These are phyloP conservation scores for Drosophila borborema DNA, from an alignment of 2,888 invertebrate species.

Conservation along the genomic window DNA sequence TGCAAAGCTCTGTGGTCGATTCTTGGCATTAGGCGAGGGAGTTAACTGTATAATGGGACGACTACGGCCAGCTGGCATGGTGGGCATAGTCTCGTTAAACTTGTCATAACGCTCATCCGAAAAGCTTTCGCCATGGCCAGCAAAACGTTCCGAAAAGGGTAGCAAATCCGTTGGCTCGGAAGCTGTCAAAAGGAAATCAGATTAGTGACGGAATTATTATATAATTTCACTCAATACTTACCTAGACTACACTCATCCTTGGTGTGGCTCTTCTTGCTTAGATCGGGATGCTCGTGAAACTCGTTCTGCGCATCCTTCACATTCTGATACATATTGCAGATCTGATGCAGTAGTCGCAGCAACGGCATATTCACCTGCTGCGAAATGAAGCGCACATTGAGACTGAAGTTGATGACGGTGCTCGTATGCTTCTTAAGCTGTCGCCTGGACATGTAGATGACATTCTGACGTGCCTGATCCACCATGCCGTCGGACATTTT, in stretches of 20 bases:
- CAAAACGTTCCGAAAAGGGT: constrained; percentile 83
- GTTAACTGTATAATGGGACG: constrained; percentile 84
- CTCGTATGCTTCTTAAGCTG: constrained; percentile 96
- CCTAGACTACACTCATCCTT: constrained; percentile 88
- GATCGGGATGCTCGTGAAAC: constrained; percentile 89
- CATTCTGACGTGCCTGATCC: constrained; percentile 93
- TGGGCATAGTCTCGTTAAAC: constrained; percentile 83
- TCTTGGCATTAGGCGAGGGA: constrained; percentile 84
- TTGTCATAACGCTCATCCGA: constrained; percentile 85
- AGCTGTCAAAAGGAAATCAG: constrained; percentile 54
- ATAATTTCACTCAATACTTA: constrained; percentile 63
- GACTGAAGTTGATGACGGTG: constrained; percentile 95
- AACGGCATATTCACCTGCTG: constrained; percentile 98
- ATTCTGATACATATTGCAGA: constrained; percentile 98
- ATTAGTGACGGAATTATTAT: not conserved
- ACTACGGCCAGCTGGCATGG: constrained; percentile 58
- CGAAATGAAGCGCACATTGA: constrained; percentile 95
- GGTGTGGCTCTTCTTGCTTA: constrained; percentile 84
- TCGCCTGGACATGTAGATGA: constrained; percentile 93
- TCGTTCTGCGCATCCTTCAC: constrained; percentile 97
- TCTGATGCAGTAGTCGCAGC: constrained; percentile 95
- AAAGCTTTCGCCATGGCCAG: constrained; percentile 80
- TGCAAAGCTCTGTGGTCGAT: constrained; percentile 94
- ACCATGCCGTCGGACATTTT: constrained; percentile 96
- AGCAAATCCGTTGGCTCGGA: constrained; percentile 85